These are phyloP conservation scores for Pseudolaguvia tuberculata DNA, from an alignment of 2,113 vertebrate species.

Conservation along the genomic window DNA sequence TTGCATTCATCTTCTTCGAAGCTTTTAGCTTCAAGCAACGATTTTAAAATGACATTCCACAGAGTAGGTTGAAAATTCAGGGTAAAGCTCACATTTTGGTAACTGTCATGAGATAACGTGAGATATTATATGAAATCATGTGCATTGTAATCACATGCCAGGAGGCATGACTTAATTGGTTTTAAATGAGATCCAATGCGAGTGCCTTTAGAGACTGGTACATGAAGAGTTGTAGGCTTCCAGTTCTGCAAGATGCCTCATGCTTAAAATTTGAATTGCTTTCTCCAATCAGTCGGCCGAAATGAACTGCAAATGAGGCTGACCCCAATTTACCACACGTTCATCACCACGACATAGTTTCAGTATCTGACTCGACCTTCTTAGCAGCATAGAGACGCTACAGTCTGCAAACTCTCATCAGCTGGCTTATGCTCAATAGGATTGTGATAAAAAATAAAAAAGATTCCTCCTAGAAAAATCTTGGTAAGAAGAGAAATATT, in stretches of 20 bases:
- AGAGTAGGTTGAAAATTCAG: background rate
- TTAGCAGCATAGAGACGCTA: background rate
- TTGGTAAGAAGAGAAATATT: constrained; percentile 23
- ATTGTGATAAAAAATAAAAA: constrained; percentile 34
- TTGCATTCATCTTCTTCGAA: constrained; percentile 17
- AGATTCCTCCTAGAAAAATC: constrained; percentile 22
- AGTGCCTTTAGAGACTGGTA: constrained; percentile 29
- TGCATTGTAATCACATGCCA: constrained; percentile 30
- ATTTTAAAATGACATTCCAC: constrained; percentile 3
- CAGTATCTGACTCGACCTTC: constrained; percentile 17
- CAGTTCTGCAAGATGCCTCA: background rate
- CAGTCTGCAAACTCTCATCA: background rate
- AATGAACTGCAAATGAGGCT: constrained; percentile 36
- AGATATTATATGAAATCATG: constrained; percentile 25
- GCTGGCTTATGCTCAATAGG: constrained; percentile 16
- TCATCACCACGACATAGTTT: background rate
- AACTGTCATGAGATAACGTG: constrained; percentile 16
- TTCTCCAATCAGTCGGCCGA: constrained; percentile 16
- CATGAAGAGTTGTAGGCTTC: constrained; percentile 14
- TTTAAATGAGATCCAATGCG: constrained; percentile 40
- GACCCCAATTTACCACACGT: constrained; percentile 10
- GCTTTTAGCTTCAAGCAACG: constrained; percentile 7
- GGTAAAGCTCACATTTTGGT: constrained; percentile 2
- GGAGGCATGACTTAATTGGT: constrained; percentile 32
- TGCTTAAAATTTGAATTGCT: constrained; percentile 15